Conservation (phyloP, 1,140 invertebrate species). For the Chironomus striatipennis region DNA sequence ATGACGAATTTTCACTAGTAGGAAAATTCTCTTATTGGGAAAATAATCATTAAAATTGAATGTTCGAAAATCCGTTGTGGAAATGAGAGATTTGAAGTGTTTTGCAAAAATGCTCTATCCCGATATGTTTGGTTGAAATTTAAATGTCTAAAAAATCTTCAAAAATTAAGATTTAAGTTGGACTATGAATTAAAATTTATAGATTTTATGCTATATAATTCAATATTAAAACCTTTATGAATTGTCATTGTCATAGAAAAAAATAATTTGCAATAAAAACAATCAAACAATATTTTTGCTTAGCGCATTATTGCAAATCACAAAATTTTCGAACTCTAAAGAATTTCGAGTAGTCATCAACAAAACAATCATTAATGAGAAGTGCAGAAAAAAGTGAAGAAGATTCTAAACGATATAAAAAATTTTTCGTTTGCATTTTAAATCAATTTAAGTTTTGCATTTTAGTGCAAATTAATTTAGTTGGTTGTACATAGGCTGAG, state of each 20-base stretch:
- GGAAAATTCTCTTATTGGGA: not conserved
- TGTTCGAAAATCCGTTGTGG: not conserved
- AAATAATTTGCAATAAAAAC: not conserved
- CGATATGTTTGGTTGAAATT: not conserved
- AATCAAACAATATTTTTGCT: not conserved
- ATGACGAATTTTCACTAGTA: not conserved
- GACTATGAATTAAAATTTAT: too few species aligned
- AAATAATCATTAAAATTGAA: not conserved
- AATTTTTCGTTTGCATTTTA: slow-evolving; percentile 4
- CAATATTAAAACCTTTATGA: too few species aligned
- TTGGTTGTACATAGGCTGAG: not conserved
- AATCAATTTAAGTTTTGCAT: not conserved
- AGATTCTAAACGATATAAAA: not conserved
- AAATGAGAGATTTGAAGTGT: not conserved
- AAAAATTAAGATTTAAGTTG: too few species aligned
- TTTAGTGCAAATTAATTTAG: not conserved
- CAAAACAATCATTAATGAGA: slow-evolving; percentile 16
- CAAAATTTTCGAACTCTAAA: not conserved
- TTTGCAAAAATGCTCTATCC: not conserved
- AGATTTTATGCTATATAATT: too few species aligned
- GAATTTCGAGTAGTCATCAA: slow-evolving; percentile 16
- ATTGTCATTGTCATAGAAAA: too few species aligned
- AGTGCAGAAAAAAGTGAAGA: slow-evolving; percentile 13
- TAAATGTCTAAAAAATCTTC: too few species aligned
- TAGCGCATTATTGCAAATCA: not conserved